Percentiles rank a stretch among this genome's conserved stretches.
Evolutionary conservation across 92 coral and sea anemone genomes (phyloP).

Genomic region (Hydrozoanthus gracilis): DNA sequence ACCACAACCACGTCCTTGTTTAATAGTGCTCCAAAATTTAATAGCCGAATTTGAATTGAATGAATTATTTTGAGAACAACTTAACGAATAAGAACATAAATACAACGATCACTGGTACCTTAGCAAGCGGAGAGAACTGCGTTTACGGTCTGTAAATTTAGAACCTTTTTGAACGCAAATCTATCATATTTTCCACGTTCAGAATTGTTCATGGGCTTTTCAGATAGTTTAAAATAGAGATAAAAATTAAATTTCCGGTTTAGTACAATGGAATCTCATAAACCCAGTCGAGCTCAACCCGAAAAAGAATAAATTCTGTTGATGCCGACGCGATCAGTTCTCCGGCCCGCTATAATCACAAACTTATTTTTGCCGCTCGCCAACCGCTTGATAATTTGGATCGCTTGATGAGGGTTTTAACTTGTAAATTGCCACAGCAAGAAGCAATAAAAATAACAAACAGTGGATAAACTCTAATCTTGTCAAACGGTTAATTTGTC

Average conservation of each 20-base stretch:
- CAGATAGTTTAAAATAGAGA: too few species aligned
- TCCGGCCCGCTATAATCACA: not conserved
- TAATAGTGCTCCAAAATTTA: too few species aligned
- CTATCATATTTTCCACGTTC: too few species aligned
- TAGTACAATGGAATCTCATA: not conserved
- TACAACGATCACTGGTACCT: too few species aligned
- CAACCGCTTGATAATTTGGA: not conserved
- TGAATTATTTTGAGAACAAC: too few species aligned
- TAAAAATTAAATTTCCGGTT: not conserved
- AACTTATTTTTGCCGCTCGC: not conserved
- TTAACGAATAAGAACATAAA: too few species aligned
- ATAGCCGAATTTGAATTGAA: too few species aligned
- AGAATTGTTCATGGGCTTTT: too few species aligned
- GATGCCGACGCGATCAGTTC: not conserved
- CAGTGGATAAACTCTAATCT: conserved; percentile 21
- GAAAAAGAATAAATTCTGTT: not conserved
- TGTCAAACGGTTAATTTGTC: conserved; percentile 38
- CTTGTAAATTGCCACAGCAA: conserved; percentile 26
- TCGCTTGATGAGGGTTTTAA: not conserved
- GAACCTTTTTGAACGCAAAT: too few species aligned
- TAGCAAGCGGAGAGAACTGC: too few species aligned
- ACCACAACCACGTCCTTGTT: too few species aligned
- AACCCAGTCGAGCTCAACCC: not conserved
- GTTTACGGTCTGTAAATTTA: too few species aligned
- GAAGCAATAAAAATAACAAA: conserved; percentile 39